phyloP scores from a whole-genome alignment of 1,140 invertebrate genomes.

The Cyrtorhinus lividipennis region DNA sequence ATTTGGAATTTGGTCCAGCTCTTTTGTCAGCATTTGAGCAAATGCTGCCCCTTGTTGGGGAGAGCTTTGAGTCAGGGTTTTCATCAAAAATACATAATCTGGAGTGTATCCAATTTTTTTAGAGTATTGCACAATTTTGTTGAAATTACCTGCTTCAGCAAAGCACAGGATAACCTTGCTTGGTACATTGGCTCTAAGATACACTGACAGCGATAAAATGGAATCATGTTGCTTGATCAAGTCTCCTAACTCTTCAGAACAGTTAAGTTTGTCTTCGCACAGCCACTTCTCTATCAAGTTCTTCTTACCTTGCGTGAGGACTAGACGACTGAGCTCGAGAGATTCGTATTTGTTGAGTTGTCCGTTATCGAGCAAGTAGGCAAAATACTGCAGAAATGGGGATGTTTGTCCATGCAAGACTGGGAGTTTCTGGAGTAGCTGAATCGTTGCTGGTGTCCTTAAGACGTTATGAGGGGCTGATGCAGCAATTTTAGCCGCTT shows the following conservation, averaged over 20 bases:
- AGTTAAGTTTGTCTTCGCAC: slow-evolving; percentile 97
- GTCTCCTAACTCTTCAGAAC: slow-evolving; percentile 94
- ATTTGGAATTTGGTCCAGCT: slow-evolving; percentile 92
- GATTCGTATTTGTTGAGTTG: slow-evolving; percentile 94
- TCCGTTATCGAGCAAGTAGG: slow-evolving; percentile 87
- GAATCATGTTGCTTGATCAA: slow-evolving; percentile 89
- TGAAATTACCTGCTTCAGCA: slow-evolving; percentile 97
- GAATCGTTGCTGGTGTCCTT: slow-evolving; percentile 91
- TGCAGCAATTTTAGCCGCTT: slow-evolving; percentile 96
- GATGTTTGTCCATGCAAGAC: slow-evolving; percentile 85
- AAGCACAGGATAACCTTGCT: slow-evolving; percentile 99
- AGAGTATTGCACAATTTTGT: slow-evolving; percentile 97
- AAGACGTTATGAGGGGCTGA: slow-evolving; percentile 94
- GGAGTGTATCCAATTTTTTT: slow-evolving; percentile 98
- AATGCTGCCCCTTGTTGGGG: slow-evolving; percentile 81
- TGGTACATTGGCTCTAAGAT: slow-evolving; percentile 91
- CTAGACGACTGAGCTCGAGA: slow-evolving; percentile 87
- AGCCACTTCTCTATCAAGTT: slow-evolving; percentile 97
- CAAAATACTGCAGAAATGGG: slow-evolving; percentile 94
- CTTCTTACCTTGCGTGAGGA: slow-evolving; percentile 80
- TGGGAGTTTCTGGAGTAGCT: slow-evolving; percentile 92
- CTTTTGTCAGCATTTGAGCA: slow-evolving; percentile 88
- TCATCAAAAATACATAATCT: slow-evolving; percentile 89
- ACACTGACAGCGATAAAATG: slow-evolving; percentile 92
- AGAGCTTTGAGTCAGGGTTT: slow-evolving; percentile 93